Percentiles rank a stretch among this genome's conserved stretches.
phyloP scores from a whole-genome alignment of 2,888 invertebrate species.

The Eristalis tenax region DNA sequence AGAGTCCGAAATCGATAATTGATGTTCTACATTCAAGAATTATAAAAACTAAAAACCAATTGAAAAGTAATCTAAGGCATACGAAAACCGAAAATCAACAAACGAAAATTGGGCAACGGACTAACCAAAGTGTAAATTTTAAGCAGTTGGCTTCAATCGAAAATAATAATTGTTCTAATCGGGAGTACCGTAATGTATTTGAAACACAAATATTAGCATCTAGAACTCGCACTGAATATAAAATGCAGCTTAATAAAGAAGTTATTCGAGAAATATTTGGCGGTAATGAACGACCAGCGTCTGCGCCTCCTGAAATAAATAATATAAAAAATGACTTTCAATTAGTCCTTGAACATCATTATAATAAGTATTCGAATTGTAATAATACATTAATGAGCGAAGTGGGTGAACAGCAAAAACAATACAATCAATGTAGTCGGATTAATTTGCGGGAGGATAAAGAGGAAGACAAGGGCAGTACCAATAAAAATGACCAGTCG shows the following conservation, averaged over 20 bases:
- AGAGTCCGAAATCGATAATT: conserved; percentile 78
- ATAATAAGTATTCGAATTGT: conserved; percentile 77
- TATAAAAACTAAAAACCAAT: conserved; percentile 45
- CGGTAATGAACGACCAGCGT: conserved; percentile 87
- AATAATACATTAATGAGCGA: not conserved
- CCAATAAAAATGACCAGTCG: not conserved
- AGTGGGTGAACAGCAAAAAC: not conserved
- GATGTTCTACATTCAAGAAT: conserved; percentile 80
- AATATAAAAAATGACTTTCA: conserved; percentile 74
- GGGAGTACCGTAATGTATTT: conserved; percentile 82
- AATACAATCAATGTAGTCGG: not conserved
- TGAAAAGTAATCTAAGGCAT: conserved; percentile 24
- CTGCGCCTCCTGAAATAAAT: conserved; percentile 86
- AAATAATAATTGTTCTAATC: conserved; percentile 57
- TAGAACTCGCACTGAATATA: conserved; percentile 88
- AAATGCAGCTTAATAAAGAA: conserved; percentile 87
- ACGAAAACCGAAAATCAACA: conserved; percentile 34
- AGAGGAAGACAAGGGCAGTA: not conserved
- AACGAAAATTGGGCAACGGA: conserved; percentile 4
- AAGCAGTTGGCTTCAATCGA: conserved; percentile 12
- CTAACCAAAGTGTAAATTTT: not conserved
- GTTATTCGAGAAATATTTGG: conserved; percentile 92
- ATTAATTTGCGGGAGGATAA: not conserved
- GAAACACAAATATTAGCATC: conserved; percentile 88
- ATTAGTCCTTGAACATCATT: conserved; percentile 78